A percentile compares a stretch with the other conserved stretches of the same genome.
These are phyloP conservation scores for Beris chalybata DNA, from an alignment of 2,888 invertebrate species.

Conservation along the genomic window DNA sequence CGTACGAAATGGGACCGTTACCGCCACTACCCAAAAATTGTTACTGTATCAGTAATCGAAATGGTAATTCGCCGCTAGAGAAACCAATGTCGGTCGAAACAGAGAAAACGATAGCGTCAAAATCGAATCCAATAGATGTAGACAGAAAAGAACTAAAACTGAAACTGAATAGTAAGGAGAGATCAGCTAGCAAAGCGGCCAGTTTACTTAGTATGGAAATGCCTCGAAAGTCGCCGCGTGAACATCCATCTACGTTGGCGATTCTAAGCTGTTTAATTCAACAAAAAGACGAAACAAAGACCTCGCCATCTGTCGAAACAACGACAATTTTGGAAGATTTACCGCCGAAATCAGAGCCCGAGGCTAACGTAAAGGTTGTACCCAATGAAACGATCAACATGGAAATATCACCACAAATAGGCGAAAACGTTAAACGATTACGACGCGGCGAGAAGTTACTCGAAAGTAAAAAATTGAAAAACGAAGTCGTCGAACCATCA, in stretches of 20 bases:
- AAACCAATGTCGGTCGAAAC: too few species aligned
- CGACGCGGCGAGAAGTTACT: slow-evolving; percentile 50
- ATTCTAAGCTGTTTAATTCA: slow-evolving; percentile 71
- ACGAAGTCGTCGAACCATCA: neutral
- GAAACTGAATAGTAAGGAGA: slow-evolving; percentile 42
- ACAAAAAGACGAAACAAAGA: slow-evolving; percentile 38
- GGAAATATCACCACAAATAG: slow-evolving; percentile 51
- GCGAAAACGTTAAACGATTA: slow-evolving; percentile 54
- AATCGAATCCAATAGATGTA: neutral
- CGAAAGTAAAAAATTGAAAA: slow-evolving; percentile 8
- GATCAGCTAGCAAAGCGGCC: slow-evolving; percentile 31
- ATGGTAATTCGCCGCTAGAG: too few species aligned
- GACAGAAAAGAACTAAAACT: neutral
- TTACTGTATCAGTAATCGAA: slow-evolving; percentile 2
- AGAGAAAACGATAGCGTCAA: too few species aligned
- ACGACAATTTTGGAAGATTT: neutral
- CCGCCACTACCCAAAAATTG: slow-evolving; percentile 63
- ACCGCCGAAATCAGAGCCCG: slow-evolving; percentile 37
- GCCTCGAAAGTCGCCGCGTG: slow-evolving; percentile 82
- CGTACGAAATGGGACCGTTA: slow-evolving; percentile 73
- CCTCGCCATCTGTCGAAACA: slow-evolving; percentile 39
- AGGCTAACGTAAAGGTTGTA: slow-evolving; percentile 51
- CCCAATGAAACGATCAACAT: slow-evolving; percentile 50
- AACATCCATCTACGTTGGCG: slow-evolving; percentile 85
- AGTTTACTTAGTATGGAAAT: slow-evolving; percentile 47